A percentile compares a stretch with the other conserved stretches of the same genome.
These are phyloP conservation scores for Elysia crispata DNA, from an alignment of 2,888 invertebrate genomes.

Conservation along the genomic window DNA sequence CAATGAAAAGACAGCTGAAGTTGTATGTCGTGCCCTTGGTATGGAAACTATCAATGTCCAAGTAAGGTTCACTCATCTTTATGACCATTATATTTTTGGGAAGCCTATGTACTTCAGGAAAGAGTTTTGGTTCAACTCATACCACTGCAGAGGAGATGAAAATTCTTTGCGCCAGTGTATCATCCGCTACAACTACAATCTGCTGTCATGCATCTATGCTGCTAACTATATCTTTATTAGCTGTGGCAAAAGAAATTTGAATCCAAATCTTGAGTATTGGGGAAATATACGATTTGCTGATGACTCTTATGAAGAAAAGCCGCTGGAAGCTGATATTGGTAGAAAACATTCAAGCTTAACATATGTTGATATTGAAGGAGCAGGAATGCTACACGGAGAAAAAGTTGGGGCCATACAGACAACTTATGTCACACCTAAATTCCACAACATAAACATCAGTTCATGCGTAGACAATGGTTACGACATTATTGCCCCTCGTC, in stretches of 20 bases:
- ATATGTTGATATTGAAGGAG: conserved; percentile 88
- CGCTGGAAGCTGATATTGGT: conserved; percentile 61
- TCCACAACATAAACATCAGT: conserved; percentile 87
- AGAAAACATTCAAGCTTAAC: conserved; percentile 86
- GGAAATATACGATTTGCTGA: conserved; percentile 96
- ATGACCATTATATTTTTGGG: conserved; percentile 74
- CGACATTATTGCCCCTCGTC: conserved; percentile 91
- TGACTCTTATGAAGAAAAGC: conserved; percentile 90
- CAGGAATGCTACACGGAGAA: conserved; percentile 96
- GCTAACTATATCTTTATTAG: conserved; percentile 92
- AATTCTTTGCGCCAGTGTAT: conserved; percentile 80
- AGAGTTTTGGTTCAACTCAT: conserved; percentile 75
- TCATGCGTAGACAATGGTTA: conserved; percentile 94
- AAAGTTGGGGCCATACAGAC: conserved; percentile 93
- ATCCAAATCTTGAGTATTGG: conserved; percentile 82
- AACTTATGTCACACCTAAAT: conserved; percentile 91
- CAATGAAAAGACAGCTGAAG: conserved; percentile 96
- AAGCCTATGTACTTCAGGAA: conserved; percentile 74
- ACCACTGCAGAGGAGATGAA: conserved; percentile 77
- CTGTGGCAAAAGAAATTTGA: conserved; percentile 83
- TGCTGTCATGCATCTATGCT: conserved; percentile 85
- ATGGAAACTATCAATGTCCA: conserved; percentile 92
- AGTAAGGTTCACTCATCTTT: conserved; percentile 83
- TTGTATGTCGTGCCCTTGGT: conserved; percentile 95
- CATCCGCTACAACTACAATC: conserved; percentile 90